Evolutionary conservation across 2,888 invertebrate species (phyloP).

Genomic region (Phlogophora meticulosa): DNA sequence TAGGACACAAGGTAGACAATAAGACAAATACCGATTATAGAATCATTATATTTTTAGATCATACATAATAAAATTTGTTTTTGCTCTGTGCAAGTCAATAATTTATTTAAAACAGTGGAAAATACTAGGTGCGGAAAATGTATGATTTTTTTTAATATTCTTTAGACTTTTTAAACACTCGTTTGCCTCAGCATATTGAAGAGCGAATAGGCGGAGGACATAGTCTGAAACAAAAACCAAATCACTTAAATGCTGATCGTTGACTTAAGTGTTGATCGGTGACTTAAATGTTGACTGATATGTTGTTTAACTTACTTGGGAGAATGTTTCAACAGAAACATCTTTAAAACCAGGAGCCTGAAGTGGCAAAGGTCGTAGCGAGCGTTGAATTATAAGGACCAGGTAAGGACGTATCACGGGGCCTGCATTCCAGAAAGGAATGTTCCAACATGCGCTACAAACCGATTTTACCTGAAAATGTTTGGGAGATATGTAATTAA

Average conservation of each 20-base stretch:
- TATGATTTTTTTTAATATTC: too few relatives aligned
- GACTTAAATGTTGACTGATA: too few relatives aligned
- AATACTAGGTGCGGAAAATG: not conserved
- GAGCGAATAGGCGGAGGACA: conserved; percentile 44
- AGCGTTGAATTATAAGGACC: conserved; percentile 81
- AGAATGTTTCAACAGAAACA: conserved; percentile 81
- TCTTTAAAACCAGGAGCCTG: conserved; percentile 78
- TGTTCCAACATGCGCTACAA: conserved; percentile 78
- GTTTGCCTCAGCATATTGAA: conserved; percentile 40
- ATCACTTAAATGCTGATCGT: too few relatives aligned
- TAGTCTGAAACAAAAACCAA: conserved; percentile 29
- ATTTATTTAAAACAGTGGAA: not conserved
- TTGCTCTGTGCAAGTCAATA: not conserved
- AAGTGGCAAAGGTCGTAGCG: conserved; percentile 76
- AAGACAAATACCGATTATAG: not conserved
- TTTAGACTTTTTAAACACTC: not conserved
- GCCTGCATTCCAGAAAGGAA: conserved; percentile 81
- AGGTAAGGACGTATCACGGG: conserved; percentile 77
- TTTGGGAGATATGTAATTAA: not conserved
- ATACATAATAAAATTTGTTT: conserved; percentile 1
- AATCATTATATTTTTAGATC: not conserved
- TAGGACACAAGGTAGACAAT: not conserved
- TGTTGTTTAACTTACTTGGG: conserved; percentile 72
- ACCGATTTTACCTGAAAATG: conserved; percentile 73
- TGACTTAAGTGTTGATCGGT: not conserved